These are phyloP conservation scores for Pangasianodon hypophthalmus DNA, from an alignment of 2,113 vertebrate species.

Conservation along the genomic window DNA sequence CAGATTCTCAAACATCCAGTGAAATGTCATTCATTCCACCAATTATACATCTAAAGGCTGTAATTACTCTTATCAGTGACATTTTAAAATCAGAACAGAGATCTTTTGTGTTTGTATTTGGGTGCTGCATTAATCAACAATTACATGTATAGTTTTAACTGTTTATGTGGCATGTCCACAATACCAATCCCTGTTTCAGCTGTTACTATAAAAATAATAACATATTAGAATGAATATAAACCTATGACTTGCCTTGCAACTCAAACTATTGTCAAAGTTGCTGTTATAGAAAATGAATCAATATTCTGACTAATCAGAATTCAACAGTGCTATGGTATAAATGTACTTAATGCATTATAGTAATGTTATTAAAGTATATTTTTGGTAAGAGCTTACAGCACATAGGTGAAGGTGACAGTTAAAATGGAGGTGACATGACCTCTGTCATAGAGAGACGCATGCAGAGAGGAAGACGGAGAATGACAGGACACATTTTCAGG, in stretches of 20 bases:
- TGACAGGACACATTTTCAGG: neutral
- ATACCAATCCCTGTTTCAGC: neutral
- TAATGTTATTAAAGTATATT: neutral
- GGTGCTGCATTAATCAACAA: neutral
- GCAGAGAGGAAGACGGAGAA: neutral
- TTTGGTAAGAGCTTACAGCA: neutral
- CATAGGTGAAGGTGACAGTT: neutral
- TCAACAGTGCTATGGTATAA: neutral
- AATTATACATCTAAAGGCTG: constrained; percentile 41
- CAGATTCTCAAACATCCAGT: constrained; percentile 10
- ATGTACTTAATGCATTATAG: neutral
- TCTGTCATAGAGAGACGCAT: neutral
- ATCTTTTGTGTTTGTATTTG: constrained; percentile 22
- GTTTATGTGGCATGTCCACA: neutral
- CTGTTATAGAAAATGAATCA: neutral
- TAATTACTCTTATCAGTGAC: constrained; percentile 22
- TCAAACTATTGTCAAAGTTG: neutral
- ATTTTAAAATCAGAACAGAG: constrained; percentile 6
- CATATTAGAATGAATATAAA: neutral
- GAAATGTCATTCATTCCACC: constrained; percentile 63
- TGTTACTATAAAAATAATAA: neutral
- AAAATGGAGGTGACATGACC: neutral
- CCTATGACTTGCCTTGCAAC: neutral
- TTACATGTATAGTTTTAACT: neutral
- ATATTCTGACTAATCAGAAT: neutral